phyloP scores from a whole-genome alignment of 2,888 invertebrate genomes.

The Aphrophora alni region DNA sequence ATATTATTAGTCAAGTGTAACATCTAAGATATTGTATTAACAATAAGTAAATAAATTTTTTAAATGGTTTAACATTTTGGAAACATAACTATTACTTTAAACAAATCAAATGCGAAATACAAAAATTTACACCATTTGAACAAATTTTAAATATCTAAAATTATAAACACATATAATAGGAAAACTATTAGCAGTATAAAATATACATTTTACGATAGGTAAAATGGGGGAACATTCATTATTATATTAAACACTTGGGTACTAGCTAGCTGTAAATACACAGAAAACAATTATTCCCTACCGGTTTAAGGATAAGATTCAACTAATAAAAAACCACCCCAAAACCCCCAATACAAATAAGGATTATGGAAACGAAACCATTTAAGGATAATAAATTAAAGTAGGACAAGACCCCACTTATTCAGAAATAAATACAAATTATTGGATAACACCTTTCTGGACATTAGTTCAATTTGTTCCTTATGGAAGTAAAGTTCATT shows the following conservation, averaged over 20 bases:
- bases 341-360: not conserved
- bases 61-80: not conserved
- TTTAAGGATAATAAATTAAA: not conserved
- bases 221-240: not conserved
- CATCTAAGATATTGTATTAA: not conserved
- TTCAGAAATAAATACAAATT: too few species aligned
- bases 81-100: not conserved
- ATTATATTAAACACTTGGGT: not conserved
- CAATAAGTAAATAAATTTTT: not conserved
- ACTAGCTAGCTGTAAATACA: not conserved
- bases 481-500: too few species aligned
- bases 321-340: not conserved
- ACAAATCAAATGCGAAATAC: not conserved
- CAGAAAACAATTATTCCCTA: not conserved
- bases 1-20: not conserved
- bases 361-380: not conserved
- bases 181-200: not conserved
- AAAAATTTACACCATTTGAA: not conserved
- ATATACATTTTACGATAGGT: not conserved
- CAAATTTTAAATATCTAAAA: not conserved
- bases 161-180: not conserved
- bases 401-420: not conserved
- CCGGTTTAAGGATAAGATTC: not conserved
- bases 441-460: too few species aligned
- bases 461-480: too few species aligned